Conservation (phyloP, 2,113 vertebrate species). For the Chloropsis cyanopogon region DNA sequence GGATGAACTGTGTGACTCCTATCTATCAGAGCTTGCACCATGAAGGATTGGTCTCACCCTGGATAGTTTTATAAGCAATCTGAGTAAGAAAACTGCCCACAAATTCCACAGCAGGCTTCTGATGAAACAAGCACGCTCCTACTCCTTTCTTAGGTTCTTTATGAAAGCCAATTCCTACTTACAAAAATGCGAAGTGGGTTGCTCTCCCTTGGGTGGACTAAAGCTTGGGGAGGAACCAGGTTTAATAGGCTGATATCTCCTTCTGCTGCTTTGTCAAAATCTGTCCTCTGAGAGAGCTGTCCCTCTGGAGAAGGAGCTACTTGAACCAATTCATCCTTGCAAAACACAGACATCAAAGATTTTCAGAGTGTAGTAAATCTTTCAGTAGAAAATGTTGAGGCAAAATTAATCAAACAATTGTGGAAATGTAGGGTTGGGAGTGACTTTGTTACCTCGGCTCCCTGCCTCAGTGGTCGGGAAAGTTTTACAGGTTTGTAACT, state of each 20-base stretch:
- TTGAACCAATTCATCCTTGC: slow-evolving; percentile 75
- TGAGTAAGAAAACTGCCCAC: neutral
- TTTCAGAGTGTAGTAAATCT: neutral
- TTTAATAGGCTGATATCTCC: slow-evolving; percentile 57
- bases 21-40: neutral
- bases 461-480: slow-evolving; percentile 74
- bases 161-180: slow-evolving; percentile 35
- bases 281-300: neutral
- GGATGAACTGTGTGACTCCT: neutral
- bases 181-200: slow-evolving; percentile 88
- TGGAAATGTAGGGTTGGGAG: neutral
- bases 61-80: neutral
- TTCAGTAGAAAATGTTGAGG: neutral
- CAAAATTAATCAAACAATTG: neutral
- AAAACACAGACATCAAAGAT: neutral
- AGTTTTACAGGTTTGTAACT: slow-evolving; percentile 70
- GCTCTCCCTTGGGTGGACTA: slow-evolving; percentile 67
- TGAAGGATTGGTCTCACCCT: neutral
- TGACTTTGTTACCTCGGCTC: slow-evolving; percentile 75
- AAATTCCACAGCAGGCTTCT: neutral
- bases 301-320: neutral
- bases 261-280: neutral
- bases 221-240: slow-evolving; percentile 74
- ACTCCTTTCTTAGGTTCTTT: neutral
- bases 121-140: neutral